Percentiles rank a stretch among this genome's conserved stretches.
Conservation (phyloP, 64 coral and sea anemone species). For the Pocillopora verrucosa region DNA sequence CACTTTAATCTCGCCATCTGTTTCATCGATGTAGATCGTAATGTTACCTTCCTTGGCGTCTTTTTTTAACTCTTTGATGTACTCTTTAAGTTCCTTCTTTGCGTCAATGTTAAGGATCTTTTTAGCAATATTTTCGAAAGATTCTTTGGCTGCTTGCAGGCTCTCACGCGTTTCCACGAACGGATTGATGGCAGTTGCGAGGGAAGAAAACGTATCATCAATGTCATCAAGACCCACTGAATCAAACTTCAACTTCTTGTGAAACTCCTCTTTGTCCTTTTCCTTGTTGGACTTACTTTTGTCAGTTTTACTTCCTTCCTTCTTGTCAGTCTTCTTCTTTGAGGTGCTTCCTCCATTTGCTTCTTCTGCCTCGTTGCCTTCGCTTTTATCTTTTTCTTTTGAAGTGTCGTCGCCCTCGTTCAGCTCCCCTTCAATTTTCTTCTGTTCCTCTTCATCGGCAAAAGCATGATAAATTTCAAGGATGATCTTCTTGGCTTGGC, state of each 20-base stretch:
- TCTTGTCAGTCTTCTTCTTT: too few relatives aligned
- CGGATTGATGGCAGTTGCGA: constrained; percentile 58
- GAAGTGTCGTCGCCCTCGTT: constrained; percentile 4
- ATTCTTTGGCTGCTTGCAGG: constrained; percentile 69
- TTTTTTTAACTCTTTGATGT: constrained; percentile 78
- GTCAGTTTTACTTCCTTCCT: too few relatives aligned
- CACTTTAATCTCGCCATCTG: constrained; percentile 62
- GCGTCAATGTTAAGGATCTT: constrained; percentile 64
- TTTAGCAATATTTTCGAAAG: constrained; percentile 68
- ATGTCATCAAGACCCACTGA: constrained; percentile 74
- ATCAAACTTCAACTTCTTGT: constrained; percentile 47
- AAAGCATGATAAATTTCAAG: constrained; percentile 66
- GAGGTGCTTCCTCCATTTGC: not conserved
- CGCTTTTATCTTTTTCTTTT: not conserved
- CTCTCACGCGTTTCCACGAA: constrained; percentile 67
- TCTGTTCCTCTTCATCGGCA: constrained; percentile 69
- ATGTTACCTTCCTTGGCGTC: constrained; percentile 86
- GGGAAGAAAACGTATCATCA: constrained; percentile 65
- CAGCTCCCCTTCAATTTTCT: constrained; percentile 54
- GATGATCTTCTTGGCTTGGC: constrained; percentile 53
- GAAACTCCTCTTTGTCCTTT: too few relatives aligned
- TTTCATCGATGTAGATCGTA: constrained; percentile 73
- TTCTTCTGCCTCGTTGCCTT: constrained; percentile 9
- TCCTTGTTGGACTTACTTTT: too few relatives aligned
- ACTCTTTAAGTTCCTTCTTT: constrained; percentile 67